Evolutionary conservation across 1,140 invertebrate genomes (phyloP).

Genomic region (Aphaenogaster ashmeadi): DNA sequence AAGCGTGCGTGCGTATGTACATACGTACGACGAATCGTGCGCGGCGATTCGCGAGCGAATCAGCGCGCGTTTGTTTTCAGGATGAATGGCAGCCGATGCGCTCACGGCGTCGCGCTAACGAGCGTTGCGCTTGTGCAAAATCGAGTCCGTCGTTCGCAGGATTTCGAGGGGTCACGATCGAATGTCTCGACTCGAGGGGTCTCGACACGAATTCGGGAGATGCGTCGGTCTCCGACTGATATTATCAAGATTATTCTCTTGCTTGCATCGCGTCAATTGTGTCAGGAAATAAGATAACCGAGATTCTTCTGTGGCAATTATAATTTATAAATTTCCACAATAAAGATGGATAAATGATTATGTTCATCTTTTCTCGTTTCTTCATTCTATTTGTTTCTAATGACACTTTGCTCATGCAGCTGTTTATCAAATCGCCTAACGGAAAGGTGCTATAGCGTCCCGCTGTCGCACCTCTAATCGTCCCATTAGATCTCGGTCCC

Average conservation of each 20-base stretch:
- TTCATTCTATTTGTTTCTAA: neutral
- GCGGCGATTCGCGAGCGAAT: slow-evolving; percentile 42
- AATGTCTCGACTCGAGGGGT: neutral
- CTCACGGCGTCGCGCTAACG: slow-evolving; percentile 63
- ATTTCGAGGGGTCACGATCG: slow-evolving; percentile 31
- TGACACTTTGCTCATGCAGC: neutral
- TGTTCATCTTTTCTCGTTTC: neutral
- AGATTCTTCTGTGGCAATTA: neutral
- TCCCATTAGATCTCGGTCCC: slow-evolving; percentile 55
- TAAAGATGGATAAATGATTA: neutral
- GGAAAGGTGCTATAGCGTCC: slow-evolving; percentile 25
- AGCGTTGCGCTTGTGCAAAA: slow-evolving; percentile 39
- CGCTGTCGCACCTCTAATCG: slow-evolving; percentile 41
- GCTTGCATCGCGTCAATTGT: neutral
- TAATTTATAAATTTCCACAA: neutral
- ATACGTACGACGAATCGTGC: slow-evolving; percentile 36
- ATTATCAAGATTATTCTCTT: neutral
- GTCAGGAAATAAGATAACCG: neutral
- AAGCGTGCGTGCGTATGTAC: slow-evolving; percentile 12
- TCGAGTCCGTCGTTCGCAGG: slow-evolving; percentile 29
- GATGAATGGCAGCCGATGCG: slow-evolving; percentile 56
- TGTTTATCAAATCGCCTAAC: slow-evolving; percentile 28
- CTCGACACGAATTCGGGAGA: neutral
- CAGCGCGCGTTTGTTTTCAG: slow-evolving; percentile 66
- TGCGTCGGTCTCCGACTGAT: neutral